A percentile compares a stretch with the other conserved stretches of the same genome.
phyloP scores from a whole-genome alignment of 2,113 vertebrate species.

The Pollimyrus isidori region DNA sequence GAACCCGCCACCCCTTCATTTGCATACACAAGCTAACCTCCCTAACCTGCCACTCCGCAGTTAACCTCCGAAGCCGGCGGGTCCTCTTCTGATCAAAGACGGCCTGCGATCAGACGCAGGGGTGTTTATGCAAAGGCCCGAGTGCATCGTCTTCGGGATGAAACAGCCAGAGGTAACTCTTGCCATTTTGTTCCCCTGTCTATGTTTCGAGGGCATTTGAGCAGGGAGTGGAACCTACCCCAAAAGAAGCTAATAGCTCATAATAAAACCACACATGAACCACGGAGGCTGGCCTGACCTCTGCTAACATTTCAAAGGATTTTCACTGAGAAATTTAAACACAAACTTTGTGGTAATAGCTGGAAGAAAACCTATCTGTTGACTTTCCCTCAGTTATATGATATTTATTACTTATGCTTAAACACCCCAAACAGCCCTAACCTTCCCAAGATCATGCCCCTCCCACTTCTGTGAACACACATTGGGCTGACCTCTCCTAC shows the following conservation, averaged over 20 bases:
- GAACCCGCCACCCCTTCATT: not conserved
- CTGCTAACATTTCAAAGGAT: not conserved
- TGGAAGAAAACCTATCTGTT: not conserved
- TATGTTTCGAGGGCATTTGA: not conserved
- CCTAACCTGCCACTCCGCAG: not conserved
- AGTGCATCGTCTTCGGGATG: not conserved
- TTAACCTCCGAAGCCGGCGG: not conserved
- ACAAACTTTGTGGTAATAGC: not conserved
- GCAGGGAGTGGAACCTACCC: not conserved
- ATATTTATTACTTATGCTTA: not conserved
- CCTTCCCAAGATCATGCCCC: too few species aligned
- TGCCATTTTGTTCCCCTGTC: not conserved
- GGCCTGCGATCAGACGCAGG: not conserved
- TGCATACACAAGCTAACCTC: constrained; percentile 7
- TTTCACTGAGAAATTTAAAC: not conserved
- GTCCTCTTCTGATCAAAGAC: not conserved
- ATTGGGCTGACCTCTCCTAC: not conserved
- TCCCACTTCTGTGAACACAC: not conserved
- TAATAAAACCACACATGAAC: not conserved
- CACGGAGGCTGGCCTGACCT: not conserved
- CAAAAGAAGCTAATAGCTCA: not conserved
- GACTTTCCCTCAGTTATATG: not conserved
- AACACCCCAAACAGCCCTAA: not conserved
- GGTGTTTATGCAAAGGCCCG: not conserved
- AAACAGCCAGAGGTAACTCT: not conserved